phyloP scores from a whole-genome alignment of 2,888 invertebrate genomes.

The Torymus aiolomorphi region DNA sequence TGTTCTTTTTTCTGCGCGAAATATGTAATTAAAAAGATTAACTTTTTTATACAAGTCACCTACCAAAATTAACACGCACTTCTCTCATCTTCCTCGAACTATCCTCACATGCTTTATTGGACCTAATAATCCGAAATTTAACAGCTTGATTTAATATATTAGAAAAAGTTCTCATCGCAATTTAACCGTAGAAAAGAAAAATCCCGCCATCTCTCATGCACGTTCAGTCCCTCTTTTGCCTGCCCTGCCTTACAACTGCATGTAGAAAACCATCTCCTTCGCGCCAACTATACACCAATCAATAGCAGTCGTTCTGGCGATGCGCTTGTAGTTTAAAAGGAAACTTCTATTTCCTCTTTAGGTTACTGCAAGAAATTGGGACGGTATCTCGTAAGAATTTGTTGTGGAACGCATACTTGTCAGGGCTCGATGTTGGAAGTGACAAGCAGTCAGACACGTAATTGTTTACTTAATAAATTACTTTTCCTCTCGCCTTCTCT shows the following conservation, averaged over 20 bases:
- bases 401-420: conserved; percentile 54
- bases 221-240: background rate
- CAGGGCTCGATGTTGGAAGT: conserved; percentile 53
- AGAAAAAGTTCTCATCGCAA: too few relatives aligned
- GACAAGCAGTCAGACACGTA: conserved; percentile 55
- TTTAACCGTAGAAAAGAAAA: too few relatives aligned
- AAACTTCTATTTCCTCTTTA: conserved; percentile 48
- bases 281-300: background rate
- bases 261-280: background rate
- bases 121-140: too few relatives aligned
- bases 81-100: too few relatives aligned
- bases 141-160: too few relatives aligned
- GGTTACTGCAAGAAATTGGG: conserved; percentile 57
- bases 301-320: conserved; percentile 14
- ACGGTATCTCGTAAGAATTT: conserved; percentile 48
- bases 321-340: conserved; percentile 40
- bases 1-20: too few relatives aligned
- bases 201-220: too few relatives aligned
- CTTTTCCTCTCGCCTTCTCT: background rate
- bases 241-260: conserved; percentile 16
- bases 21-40: too few relatives aligned
- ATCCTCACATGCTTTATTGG: too few relatives aligned
- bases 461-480: conserved; percentile 40
- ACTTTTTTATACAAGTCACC: too few relatives aligned
- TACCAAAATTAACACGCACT: too few relatives aligned